A percentile compares a stretch with the other conserved stretches of the same genome.
These are phyloP conservation scores for Myotis pilosus DNA, from an alignment of 2,797 vertebrate genomes.

Conservation along the genomic window DNA sequence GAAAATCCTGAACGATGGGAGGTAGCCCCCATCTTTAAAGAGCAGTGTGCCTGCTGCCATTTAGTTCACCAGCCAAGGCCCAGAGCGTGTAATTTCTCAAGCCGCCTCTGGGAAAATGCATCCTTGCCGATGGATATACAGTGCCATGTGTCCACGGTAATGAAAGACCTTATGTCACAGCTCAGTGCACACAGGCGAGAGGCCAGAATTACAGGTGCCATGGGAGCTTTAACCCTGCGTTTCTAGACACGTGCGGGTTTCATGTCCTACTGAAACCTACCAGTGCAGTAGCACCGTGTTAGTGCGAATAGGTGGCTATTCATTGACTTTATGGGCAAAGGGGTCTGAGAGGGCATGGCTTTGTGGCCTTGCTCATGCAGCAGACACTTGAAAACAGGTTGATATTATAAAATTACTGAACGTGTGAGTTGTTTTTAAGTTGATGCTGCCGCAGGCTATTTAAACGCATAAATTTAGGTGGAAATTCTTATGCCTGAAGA, in stretches of 20 bases:
- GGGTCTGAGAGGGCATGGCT: neutral
- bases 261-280: conserved; percentile 37
- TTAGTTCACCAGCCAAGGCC: conserved; percentile 18
- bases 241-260: conserved; percentile 65
- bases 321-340: neutral
- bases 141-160: neutral
- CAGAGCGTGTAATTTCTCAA: neutral
- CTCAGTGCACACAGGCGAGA: neutral
- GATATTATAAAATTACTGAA: neutral
- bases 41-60: neutral
- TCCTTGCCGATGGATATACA: conserved; percentile 13
- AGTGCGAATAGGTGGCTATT: neutral
- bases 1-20: neutral
- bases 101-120: conserved; percentile 13
- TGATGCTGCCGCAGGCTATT: neutral
- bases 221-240: conserved; percentile 58
- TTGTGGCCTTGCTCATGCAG: neutral
- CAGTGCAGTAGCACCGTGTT: conserved; percentile 30
- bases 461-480: neutral
- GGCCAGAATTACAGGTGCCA: conserved; percentile 47
- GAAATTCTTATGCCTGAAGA: neutral
- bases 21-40: neutral
- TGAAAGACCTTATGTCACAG: conserved; percentile 37
- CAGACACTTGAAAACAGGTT: neutral
- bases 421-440: neutral